Base-by-base conservation (phyloP, 1,140 invertebrate species). In the Drosophila erecta region DNA sequence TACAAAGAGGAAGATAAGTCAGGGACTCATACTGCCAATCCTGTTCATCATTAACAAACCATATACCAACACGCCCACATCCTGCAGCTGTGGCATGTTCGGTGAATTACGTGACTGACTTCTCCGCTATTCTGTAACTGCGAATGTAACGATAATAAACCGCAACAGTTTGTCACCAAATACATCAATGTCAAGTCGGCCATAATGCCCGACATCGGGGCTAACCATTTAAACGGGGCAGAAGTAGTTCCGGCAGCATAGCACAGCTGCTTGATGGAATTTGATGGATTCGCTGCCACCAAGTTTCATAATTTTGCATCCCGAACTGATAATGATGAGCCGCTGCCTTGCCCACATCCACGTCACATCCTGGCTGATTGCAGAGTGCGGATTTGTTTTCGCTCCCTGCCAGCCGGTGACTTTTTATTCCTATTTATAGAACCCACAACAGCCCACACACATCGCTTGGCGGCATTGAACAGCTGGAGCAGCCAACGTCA, bases 131-230 rank as follows among this genome's bases (percentile, higher is more conserved):
- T 10, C 51, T 37, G 37, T 12, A 41, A 20, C 51, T 56, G 40
- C 38, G 71, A 59, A 38, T 33, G 71, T 55, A 67, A 67, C 47
- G 72, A 67, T 76, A 76, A 76, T 76, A 76, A 76, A 76, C 73
- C 72, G 73, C 72, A 76, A 76, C 73, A 89, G 84, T 87, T 87
- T 87, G 84, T 87, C 84, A 87, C 84, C 84, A 87, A 81, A 87
- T 87, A 84, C 84, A 87, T 87, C 84, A 87, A 87, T 89, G 84
- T 87, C 84, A 89, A 71, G 54, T 64, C 65, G 46, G 70, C 78
- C 77, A 81, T 80, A 80, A 81, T 66, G 73, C 58, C 58, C 56
- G 56, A 70, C 62, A 60, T 43, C n/a, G n/a, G 46, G 56, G 58
- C 50, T 30, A 51, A 38, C 46, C 70, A 54, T 69, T 70, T 70